Conservation (phyloP, 2,797 vertebrate species). For the Meriones psammophilus region DNA sequence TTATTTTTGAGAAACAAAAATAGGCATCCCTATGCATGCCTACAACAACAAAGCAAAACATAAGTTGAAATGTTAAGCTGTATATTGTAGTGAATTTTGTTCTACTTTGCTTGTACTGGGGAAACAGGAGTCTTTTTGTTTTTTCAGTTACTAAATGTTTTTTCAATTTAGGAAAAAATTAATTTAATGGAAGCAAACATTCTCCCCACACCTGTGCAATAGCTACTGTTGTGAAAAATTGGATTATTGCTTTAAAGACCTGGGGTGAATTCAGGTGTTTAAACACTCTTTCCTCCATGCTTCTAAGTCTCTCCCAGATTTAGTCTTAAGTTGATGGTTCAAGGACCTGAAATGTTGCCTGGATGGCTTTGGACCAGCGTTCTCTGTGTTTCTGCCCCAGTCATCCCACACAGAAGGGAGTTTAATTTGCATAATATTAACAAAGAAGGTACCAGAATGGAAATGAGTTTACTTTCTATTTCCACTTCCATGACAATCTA, state of each 20-base stretch:
- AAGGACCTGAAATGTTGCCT: neutral
- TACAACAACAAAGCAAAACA: neutral
- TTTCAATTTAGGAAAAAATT: slow-evolving; percentile 75
- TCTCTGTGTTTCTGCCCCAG: neutral
- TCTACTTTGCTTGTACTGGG: slow-evolving; percentile 12
- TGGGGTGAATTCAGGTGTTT: slow-evolving; percentile 44
- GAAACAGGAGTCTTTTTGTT: neutral
- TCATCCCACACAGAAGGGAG: neutral
- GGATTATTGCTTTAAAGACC: slow-evolving; percentile 56
- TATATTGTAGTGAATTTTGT: neutral
- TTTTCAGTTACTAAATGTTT: slow-evolving; percentile 67
- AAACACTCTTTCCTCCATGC: neutral
- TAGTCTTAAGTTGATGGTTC: neutral
- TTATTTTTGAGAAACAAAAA: slow-evolving; percentile 42
- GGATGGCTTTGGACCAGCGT: neutral
- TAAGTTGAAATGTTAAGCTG: slow-evolving; percentile 31
- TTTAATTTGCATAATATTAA: neutral
- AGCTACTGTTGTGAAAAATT: slow-evolving; percentile 48
- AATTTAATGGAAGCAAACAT: slow-evolving; percentile 67
- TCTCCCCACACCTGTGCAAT: slow-evolving; percentile 67
- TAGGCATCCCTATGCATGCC: neutral
- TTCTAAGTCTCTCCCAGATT: neutral
- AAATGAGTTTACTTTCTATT: neutral
- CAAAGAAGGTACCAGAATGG: neutral
- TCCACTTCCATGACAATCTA: neutral